Base-by-base conservation (phyloP, 2,888 invertebrate genomes). In the Conops quadrifasciatus region DNA sequence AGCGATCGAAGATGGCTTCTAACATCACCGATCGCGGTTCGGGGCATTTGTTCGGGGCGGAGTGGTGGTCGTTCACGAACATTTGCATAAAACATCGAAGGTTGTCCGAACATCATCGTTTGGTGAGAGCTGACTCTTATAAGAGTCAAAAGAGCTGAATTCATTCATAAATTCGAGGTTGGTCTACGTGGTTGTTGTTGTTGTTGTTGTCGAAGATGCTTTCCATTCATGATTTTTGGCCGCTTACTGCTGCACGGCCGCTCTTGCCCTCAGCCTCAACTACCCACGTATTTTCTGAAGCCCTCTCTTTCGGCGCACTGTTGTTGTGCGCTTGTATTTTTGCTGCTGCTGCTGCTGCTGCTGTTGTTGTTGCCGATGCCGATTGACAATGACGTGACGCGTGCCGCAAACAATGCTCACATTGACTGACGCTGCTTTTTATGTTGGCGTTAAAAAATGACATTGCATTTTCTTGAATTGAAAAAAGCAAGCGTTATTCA, bases 301-400 rank as follows among this genome's bases (percentile, higher is more conserved):
- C 4, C 4, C 36, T 36, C 36, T 7, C 4, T 36, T 4, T 4
- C 36, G 36, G 4, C 9, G 36, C 36, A n/a, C n/a, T n/a, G n/a
- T n/a, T n/a, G n/a, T n/a, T n/a, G n/a, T n/a, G n/a, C n/a, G n/a
- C n/a, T n/a, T n/a, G n/a, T n/a, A n/a, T n/a, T n/a, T n/a, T 30
- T 43, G 62, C 21, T 21, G 24, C 13, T 47, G 56, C 68, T 62
- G 72, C 63, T 19, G 71, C 70, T 36, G 67, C 66, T 63, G 74
- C 67, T 67, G 69, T 71, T 58, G 72, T 72, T 47, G 70, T 71
- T 62, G 74, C 62, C 51, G 73, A 67, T 45, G 78, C 73, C 66
- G 76, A 65, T 59, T 67, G 67, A 67, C 59, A 47, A n/a, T n/a
- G n/a, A n/a, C n/a, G n/a, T n/a, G 67, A 47, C 67, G 67, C 67